Percentiles rank a stretch among this genome's conserved stretches.
Evolutionary conservation across 2,888 invertebrate genomes (phyloP).

Genomic region (Agelastica alni): DNA sequence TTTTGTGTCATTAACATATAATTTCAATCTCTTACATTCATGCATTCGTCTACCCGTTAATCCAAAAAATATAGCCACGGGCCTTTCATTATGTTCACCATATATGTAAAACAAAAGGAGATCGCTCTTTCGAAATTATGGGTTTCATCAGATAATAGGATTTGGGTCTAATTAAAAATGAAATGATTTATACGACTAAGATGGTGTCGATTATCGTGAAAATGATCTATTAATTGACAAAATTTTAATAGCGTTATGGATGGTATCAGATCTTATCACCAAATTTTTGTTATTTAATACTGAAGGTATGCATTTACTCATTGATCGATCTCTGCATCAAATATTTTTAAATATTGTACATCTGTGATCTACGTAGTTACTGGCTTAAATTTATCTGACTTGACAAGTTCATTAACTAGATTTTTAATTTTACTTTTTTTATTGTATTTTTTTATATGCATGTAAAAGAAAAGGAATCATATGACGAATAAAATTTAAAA

Average conservation of each 20-base stretch:
- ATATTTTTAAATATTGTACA: not conserved
- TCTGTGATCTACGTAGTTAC: constrained; percentile 1
- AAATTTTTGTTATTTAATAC: constrained; percentile 4
- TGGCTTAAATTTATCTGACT: not conserved
- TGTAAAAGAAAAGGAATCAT: too few species aligned
- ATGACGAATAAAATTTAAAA: too few species aligned
- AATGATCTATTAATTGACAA: constrained; percentile 31
- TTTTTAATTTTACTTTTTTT: not conserved
- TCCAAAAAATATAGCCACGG: constrained; percentile 9
- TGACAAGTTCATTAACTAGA: not conserved
- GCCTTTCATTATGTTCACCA: constrained; percentile 24
- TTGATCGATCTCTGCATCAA: not conserved
- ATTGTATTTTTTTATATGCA: not conserved
- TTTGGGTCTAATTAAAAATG: constrained; percentile 31
- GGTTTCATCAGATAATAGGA: constrained; percentile 33
- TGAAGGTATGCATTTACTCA: constrained; percentile 7
- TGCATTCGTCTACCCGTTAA: too few species aligned
- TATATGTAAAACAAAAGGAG: constrained; percentile 29
- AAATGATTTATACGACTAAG: constrained; percentile 30
- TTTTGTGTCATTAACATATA: too few species aligned
- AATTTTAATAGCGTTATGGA: constrained; percentile 29
- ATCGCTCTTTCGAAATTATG: constrained; percentile 31
- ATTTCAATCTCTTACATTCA: not conserved
- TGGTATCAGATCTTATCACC: constrained; percentile 7
- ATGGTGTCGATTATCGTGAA: constrained; percentile 31